Base-by-base conservation (phyloP, 2,113 vertebrate genomes). In the Lepisosteus oculatus region DNA sequence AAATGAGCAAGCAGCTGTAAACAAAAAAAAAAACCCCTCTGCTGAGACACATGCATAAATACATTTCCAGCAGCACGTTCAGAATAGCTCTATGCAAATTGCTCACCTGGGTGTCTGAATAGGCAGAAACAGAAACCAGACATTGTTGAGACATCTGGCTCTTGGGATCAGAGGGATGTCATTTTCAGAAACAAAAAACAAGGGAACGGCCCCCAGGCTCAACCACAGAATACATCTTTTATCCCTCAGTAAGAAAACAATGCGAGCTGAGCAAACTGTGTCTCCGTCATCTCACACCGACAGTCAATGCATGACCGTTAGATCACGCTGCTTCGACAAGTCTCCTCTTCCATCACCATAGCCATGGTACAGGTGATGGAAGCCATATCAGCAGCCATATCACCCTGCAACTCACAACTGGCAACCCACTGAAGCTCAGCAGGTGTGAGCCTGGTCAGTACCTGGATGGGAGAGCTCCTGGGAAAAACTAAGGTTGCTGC, bases 101-200 rank as follows among this genome's bases (percentile, higher is more conserved):
- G 17, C 59, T 55, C 72, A 73, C 72, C 72, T 68, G 72, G 43
- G 66, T 11, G 8, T 63, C 51, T 73, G 12, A 73, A 68, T 73
- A 54, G 55, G 66, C 54, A 59, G 45, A 15, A 66, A n/a, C 45
- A 29, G 57, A 44, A 71, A 62, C 59, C 17, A 54, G 62, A 45
- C 9, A 69, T 43, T 65, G 51, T 3, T 6, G 8, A 9, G n/a
- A 72, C 70, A 65, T 45, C 45, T 72, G 70, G 45, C 61, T 42
- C 70, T 72, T 56, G n/a, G 51, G 62, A 64, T 56, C 45, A 41
- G 55, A 55, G 17, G 11, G 6, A 69, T 8, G 65, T 13, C 45
- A 6, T 67, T 65, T 44, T 65, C 43, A 17, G 2, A 14, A 8
- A 41, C 6, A 11, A 29, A 42, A 6, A 42, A 64, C 57, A 61